Conservation (phyloP, 1,140 invertebrate species). For the Asobara japonica region DNA sequence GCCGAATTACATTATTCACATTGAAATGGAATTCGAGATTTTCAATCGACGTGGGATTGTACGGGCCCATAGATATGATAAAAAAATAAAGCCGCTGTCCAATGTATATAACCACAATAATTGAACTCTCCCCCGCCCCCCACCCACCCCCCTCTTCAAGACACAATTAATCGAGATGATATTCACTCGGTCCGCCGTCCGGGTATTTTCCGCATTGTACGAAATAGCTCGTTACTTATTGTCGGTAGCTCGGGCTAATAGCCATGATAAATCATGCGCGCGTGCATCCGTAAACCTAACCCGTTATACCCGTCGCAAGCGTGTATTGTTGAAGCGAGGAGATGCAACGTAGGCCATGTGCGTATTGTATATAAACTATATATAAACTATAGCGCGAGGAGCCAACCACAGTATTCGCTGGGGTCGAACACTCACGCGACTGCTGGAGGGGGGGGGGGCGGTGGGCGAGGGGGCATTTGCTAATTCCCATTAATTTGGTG, state of each 20-base stretch:
- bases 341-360: slow-evolving; percentile 19
- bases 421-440: not conserved
- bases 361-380: not conserved
- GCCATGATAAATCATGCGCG: slow-evolving; percentile 30
- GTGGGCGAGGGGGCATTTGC: slow-evolving; percentile 40
- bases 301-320: slow-evolving; percentile 11
- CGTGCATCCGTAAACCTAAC: slow-evolving; percentile 26
- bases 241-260: slow-evolving; percentile 23
- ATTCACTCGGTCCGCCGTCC: not conserved
- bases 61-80: no score
- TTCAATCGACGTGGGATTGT: no score
- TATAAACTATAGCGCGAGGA: not conserved
- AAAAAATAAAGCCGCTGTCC: no score
- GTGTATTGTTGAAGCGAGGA: slow-evolving; percentile 18
- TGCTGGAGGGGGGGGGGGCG: not conserved
- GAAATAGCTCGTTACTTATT: slow-evolving; percentile 21
- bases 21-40: no score
- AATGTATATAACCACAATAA: no score
- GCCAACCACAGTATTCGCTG: slow-evolving; percentile 10
- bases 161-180: slow-evolving; percentile 1
- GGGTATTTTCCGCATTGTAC: slow-evolving; percentile 14
- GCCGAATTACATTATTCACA: no score
- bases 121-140: no score
- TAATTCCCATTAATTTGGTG: slow-evolving; percentile 54
- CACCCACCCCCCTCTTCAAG: no score